phyloP scores from a whole-genome alignment of 2,797 vertebrate genomes.

The Mus minutoides region DNA sequence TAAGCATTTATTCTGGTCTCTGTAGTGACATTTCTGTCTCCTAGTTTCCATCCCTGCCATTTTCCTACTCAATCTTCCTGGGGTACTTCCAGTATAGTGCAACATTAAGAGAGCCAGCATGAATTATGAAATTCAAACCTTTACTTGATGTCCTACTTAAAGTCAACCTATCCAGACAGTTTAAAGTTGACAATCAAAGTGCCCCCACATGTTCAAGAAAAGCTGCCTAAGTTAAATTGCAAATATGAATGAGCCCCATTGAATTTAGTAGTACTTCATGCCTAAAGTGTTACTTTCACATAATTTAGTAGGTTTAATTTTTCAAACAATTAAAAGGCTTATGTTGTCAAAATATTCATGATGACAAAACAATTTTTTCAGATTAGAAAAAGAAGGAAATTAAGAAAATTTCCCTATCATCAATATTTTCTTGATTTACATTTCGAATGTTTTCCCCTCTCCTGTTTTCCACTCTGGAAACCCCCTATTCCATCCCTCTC shows the following conservation, averaged over 20 bases:
- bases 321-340: neutral
- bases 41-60: neutral
- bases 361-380: neutral
- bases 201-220: neutral
- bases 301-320: neutral
- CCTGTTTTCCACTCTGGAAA: too few relatives aligned
- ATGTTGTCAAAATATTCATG: neutral
- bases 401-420: neutral
- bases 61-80: neutral
- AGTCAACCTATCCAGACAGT: neutral
- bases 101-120: conserved; percentile 28
- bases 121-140: conserved; percentile 64
- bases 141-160: conserved; percentile 40
- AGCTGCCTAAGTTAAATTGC: neutral
- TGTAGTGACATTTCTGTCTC: neutral
- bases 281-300: conserved; percentile 30
- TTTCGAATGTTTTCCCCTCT: too few relatives aligned
- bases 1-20: neutral
- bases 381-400: neutral
- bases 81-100: neutral
- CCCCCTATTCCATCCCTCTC: too few relatives aligned
- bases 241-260: neutral
- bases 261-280: neutral
- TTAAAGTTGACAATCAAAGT: conserved; percentile 37
- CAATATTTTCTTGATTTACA: too few relatives aligned